phyloP scores from a whole-genome alignment of 2,888 invertebrate species.

The Pharmacophagus antenor region DNA sequence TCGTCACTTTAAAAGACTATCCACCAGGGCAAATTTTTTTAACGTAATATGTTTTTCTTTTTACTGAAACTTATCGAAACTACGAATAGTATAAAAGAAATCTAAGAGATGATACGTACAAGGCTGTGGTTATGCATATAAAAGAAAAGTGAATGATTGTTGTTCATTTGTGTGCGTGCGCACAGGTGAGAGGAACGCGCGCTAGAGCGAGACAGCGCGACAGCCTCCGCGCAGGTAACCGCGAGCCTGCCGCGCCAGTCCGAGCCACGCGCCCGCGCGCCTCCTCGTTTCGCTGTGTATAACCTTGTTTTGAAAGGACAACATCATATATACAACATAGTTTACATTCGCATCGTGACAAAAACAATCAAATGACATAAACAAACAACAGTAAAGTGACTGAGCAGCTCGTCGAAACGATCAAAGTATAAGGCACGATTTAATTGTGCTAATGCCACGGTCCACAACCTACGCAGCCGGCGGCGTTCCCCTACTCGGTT shows the following conservation, averaged over 20 bases:
- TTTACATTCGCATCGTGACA: conserved; percentile 26
- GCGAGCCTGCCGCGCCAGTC: conserved; percentile 51
- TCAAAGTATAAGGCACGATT: conserved; percentile 40
- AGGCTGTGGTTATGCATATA: conserved; percentile 28
- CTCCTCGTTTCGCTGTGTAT: conserved; percentile 47
- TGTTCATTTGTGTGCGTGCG: conserved; percentile 39
- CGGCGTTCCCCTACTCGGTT: conserved; percentile 71
- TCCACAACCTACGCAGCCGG: conserved; percentile 75
- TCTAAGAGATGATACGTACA: conserved; percentile 24
- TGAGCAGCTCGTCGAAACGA: conserved; percentile 28
- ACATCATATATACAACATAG: conserved; percentile 45
- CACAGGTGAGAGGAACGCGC: conserved; percentile 55
- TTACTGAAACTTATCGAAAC: too few species aligned
- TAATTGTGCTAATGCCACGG: conserved; percentile 78
- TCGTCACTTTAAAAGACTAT: too few species aligned
- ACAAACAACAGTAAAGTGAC: conserved; percentile 23
- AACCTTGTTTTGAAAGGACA: conserved; percentile 54
- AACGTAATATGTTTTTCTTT: too few species aligned
- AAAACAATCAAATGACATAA: conserved; percentile 30
- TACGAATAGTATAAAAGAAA: conserved; percentile 32
- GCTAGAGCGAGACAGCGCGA: conserved; percentile 60
- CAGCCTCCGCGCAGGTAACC: conserved; percentile 63
- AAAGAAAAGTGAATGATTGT: conserved; percentile 39
- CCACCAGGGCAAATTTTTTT: too few species aligned
- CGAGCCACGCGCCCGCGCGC: conserved; percentile 64